A percentile compares a stretch with the other conserved stretches of the same genome.
phyloP scores from a whole-genome alignment of 2,113 vertebrate species.

The Oreochromis tanganicae region DNA sequence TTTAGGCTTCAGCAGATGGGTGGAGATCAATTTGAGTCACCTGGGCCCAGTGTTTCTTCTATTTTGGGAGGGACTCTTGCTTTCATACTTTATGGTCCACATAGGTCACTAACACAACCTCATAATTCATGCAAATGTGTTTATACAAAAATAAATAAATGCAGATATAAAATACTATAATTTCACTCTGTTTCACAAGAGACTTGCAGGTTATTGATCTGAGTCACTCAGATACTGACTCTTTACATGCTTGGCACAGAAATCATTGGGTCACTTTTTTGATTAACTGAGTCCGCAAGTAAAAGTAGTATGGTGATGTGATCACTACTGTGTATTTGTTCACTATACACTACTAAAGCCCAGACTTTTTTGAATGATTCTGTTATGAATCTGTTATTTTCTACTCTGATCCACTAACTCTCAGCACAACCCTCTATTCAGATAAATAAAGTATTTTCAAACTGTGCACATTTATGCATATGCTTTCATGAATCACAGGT shows the following conservation, averaged over 20 bases:
- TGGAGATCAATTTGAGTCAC: not conserved
- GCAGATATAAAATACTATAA: not conserved
- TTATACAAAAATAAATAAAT: not conserved
- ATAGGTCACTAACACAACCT: not conserved
- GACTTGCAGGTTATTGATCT: not conserved
- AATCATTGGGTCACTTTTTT: not conserved
- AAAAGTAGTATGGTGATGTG: not conserved
- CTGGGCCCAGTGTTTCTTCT: not conserved
- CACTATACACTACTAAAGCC: not conserved
- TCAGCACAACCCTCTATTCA: not conserved
- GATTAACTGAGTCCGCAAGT: not conserved
- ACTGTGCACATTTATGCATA: not conserved
- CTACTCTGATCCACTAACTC: not conserved
- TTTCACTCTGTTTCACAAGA: not conserved
- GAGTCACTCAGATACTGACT: not conserved
- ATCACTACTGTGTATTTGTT: not conserved
- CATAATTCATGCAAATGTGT: not conserved
- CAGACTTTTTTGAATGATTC: not conserved
- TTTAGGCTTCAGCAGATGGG: not conserved
- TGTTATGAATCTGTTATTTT: not conserved
- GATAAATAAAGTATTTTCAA: not conserved
- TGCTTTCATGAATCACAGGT: not conserved
- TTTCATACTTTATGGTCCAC: not conserved
- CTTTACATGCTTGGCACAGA: not conserved
- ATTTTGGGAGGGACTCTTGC: not conserved